These are phyloP conservation scores for Passer domesticus DNA, from an alignment of 2,113 vertebrate genomes.

Conservation along the genomic window DNA sequence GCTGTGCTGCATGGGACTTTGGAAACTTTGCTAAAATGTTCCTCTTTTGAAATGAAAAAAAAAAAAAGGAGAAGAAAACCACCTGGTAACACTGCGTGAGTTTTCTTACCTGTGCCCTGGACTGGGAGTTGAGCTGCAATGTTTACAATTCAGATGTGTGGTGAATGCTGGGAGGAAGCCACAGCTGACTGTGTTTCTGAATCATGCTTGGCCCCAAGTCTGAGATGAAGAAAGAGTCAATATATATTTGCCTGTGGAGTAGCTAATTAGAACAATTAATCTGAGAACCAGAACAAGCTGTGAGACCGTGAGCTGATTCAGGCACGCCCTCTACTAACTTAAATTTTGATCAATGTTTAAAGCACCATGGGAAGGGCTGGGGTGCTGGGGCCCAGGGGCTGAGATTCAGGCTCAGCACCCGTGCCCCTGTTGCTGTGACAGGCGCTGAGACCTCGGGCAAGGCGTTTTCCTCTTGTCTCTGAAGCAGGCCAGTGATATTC, in stretches of 20 bases:
- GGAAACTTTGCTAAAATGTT: not conserved
- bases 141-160: not conserved
- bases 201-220: not conserved
- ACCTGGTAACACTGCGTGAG: not conserved
- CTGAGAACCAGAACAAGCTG: not conserved
- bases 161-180: not conserved
- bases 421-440: not conserved
- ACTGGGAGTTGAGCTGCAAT: not conserved
- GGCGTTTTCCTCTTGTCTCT: not conserved
- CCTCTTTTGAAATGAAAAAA: not conserved
- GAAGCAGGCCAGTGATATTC: not conserved
- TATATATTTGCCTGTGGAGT: constrained; percentile 5
- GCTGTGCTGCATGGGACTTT: not conserved
- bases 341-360: constrained; percentile 15
- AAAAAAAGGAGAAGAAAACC: not conserved
- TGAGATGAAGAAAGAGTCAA: not conserved
- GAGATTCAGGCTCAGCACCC: not conserved
- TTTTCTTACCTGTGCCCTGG: not conserved
- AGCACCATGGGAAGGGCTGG: not conserved
- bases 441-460: not conserved
- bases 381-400: not conserved
- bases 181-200: not conserved
- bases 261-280: constrained; percentile 48
- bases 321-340: not conserved
- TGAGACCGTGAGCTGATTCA: constrained; percentile 2